These are phyloP conservation scores for Ceratina australensis DNA, from an alignment of 1,140 invertebrate genomes.

Conservation along the genomic window DNA sequence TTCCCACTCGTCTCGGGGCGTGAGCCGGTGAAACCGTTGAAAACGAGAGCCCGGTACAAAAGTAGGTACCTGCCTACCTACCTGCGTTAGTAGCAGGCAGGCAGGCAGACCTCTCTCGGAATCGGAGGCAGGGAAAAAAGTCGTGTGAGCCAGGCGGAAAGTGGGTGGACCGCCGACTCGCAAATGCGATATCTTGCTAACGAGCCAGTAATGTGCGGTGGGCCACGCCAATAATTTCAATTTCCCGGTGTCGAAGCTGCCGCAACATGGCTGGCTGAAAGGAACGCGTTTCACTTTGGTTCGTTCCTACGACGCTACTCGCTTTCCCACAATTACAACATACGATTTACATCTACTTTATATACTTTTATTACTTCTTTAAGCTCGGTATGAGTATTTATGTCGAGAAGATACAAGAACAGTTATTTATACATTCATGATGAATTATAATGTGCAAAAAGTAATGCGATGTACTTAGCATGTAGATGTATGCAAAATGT, in stretches of 20 bases:
- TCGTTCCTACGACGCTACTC: no score
- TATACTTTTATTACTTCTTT: no score
- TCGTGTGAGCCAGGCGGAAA: slow-evolving; percentile 34
- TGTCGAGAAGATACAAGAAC: no score
- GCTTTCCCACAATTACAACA: no score
- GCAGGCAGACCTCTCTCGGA: not conserved
- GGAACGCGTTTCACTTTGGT: not conserved
- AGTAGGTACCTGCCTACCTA: not conserved
- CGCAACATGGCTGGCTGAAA: slow-evolving; percentile 20
- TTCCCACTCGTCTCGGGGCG: not conserved
- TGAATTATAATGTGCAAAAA: no score
- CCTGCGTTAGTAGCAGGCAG: no score
- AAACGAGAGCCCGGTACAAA: slow-evolving; percentile 25
- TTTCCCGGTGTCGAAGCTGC: slow-evolving; percentile 37
- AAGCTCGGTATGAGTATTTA: no score
- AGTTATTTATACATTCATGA: no score
- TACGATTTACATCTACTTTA: no score
- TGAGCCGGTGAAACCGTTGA: not conserved
- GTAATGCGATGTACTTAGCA: no score
- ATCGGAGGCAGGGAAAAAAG: slow-evolving; percentile 30
- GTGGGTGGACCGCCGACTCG: slow-evolving; percentile 43
- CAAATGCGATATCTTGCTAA: slow-evolving; percentile 64
- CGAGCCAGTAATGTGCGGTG: slow-evolving; percentile 66
- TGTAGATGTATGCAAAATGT: no score
- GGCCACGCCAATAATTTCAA: slow-evolving; percentile 68